Evolutionary conservation across 2,113 vertebrate species (phyloP), one percentile per base, ranked within the genome.

Genomic region (Acrocephalus kingi): DNA sequence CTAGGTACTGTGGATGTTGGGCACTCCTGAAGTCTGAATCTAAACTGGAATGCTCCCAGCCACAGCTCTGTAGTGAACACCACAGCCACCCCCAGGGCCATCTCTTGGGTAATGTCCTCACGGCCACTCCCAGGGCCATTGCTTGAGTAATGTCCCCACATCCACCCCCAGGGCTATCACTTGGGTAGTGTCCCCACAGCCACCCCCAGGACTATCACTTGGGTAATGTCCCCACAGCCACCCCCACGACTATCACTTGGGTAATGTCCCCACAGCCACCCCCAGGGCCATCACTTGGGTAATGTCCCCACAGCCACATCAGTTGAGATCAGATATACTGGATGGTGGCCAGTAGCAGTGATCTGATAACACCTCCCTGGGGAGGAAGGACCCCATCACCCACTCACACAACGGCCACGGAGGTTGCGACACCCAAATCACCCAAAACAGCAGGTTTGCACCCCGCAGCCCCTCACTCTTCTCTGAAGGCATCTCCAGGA

Each of bases 81-180:
- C 37, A 39, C 37, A 11, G 21, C 54, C 25, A 58, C 11, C 19
- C 18, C 4, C 3, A 3, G 11, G 35, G 6, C 14, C 20, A 30
- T 48, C 2, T 0, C 15, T 77, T 62, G 35, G 4, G 16, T 39
- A 39, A 51, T 16, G 23, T 43, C 31, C 59, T 10, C n/a, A 25
- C 2, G 2, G 24, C 28, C 48, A 27, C 4, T 31, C 4, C 41
- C 5, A 6, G 19, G 39, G 9, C 24, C 1, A 17, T 18, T 1
- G 1, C 41, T 56, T 67, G 41, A 9, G 64, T 18, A n/a, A 69
- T 59, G 64, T 18, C 11, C 43, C 3, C 18, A 48, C 0, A 0
- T 22, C 9, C 48, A 22, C 4, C 18, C 19, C 5, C 5, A 2
- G 23, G 31, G 9, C 39, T 23, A 27, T 15, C 2, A 0, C n/a